Conservation (phyloP, 1,140 invertebrate genomes). For the Drosophila kohkoa region DNA sequence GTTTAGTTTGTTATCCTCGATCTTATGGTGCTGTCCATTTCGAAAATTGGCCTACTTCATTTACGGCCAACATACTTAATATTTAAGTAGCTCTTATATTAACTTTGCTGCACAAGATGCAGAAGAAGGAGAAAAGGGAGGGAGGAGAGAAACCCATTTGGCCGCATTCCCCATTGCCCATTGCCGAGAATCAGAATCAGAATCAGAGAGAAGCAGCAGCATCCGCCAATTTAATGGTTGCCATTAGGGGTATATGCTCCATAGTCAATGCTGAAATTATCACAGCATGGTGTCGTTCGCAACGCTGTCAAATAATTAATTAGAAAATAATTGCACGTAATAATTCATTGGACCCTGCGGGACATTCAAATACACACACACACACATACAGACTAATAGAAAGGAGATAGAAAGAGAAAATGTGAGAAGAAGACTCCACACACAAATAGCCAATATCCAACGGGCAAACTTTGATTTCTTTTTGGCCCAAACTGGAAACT, state of each 20-base stretch:
- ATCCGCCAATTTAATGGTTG: conserved; percentile 65
- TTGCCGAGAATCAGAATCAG: conserved; percentile 21
- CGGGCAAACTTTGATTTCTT: conserved; percentile 58
- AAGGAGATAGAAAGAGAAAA: conserved; percentile 28
- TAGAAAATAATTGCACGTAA: conserved; percentile 82
- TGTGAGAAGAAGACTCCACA: conserved; percentile 11
- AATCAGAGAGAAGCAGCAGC: conserved; percentile 1
- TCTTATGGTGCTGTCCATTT: conserved; percentile 8
- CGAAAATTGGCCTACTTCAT: conserved; percentile 33
- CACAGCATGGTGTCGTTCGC: conserved; percentile 56
- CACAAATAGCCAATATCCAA: conserved; percentile 50
- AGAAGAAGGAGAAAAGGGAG: background rate
- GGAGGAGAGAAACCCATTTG: conserved; percentile 47
- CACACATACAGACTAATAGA: conserved; percentile 3
- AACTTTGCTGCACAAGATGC: conserved; percentile 8
- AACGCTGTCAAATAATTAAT: conserved; percentile 81
- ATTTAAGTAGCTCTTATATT: conserved; percentile 62
- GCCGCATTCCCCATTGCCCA: conserved; percentile 38
- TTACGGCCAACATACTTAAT: conserved; percentile 63
- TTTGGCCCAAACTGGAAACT: conserved; percentile 22
- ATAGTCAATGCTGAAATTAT: conserved; percentile 72
- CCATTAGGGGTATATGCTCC: conserved; percentile 57
- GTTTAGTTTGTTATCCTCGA: background rate
- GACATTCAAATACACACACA: conserved; percentile 49
- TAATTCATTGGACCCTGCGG: conserved; percentile 71